A percentile compares a stretch with the other conserved stretches of the same genome.
phyloP scores from a whole-genome alignment of 2,797 vertebrate species.

The Pseudotriccus pelzelni region DNA sequence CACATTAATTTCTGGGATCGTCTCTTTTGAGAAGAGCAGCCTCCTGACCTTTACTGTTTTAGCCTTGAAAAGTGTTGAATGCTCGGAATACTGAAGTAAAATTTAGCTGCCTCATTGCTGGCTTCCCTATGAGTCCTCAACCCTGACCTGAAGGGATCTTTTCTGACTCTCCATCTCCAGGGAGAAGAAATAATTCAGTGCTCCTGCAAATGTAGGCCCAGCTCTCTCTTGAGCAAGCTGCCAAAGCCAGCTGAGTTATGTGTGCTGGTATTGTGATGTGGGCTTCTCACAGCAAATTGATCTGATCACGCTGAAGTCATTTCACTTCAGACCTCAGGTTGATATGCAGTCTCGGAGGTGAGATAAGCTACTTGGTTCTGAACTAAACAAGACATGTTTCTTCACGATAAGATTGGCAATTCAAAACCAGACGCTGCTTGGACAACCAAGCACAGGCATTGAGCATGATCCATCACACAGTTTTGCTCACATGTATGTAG shows the following conservation, averaged over 20 bases:
- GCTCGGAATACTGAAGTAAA: neutral
- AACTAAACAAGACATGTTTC: conserved; percentile 62
- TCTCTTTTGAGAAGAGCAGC: neutral
- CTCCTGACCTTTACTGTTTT: neutral
- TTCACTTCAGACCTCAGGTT: conserved; percentile 55
- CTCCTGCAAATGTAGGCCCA: conserved; percentile 14
- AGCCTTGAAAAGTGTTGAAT: neutral
- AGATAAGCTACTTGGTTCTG: conserved; percentile 63
- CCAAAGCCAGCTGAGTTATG: conserved; percentile 63
- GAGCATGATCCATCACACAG: neutral
- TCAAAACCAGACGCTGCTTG: conserved; percentile 9
- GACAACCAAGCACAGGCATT: neutral
- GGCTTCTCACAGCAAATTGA: conserved; percentile 62
- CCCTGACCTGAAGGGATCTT: conserved; percentile 49
- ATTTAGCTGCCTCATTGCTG: conserved; percentile 9
- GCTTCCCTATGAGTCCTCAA: conserved; percentile 14
- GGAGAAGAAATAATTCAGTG: conserved; percentile 63
- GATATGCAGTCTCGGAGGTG: conserved; percentile 65
- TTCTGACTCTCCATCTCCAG: conserved; percentile 21
- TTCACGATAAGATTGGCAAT: conserved; percentile 60
- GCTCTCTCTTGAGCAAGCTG: conserved; percentile 37
- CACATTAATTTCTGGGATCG: neutral
- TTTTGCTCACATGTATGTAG: neutral
- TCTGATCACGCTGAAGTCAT: conserved; percentile 44
- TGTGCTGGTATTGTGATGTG: conserved; percentile 23